phyloP scores from a whole-genome alignment of 1,140 invertebrate genomes.

The Mya arenaria region DNA sequence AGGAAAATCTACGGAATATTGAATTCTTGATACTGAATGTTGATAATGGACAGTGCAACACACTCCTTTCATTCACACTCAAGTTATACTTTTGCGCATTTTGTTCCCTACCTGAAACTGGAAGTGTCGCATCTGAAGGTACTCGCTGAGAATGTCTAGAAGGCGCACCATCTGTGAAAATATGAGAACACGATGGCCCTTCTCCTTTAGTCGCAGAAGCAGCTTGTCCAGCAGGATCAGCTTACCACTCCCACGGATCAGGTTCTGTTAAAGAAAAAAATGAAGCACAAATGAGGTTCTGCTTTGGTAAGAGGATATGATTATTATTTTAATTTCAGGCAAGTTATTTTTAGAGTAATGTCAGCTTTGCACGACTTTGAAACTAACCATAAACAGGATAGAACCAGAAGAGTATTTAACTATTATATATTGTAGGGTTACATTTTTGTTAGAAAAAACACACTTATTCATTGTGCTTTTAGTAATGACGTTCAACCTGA shows the following conservation, averaged over 20 bases:
- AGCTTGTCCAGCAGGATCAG: slow-evolving; percentile 93
- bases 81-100: neutral
- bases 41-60: neutral
- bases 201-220: slow-evolving; percentile 90
- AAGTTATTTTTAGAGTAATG: too few relatives aligned
- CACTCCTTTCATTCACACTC: neutral
- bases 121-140: slow-evolving; percentile 76
- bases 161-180: slow-evolving; percentile 99
- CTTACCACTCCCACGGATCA: slow-evolving; percentile 87
- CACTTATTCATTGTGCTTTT: too few relatives aligned
- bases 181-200: slow-evolving; percentile 96
- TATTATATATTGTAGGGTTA: too few relatives aligned
- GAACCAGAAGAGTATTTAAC: too few relatives aligned
- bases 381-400: too few relatives aligned
- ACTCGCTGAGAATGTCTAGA: slow-evolving; percentile 96
- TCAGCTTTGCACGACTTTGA: too few relatives aligned
- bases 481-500: too few relatives aligned
- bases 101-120: slow-evolving; percentile 81
- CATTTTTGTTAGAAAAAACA: too few relatives aligned
- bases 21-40: neutral
- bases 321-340: too few relatives aligned
- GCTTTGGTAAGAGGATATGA: too few relatives aligned
- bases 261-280: slow-evolving; percentile 64
- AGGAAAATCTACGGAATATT: neutral
- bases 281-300: too few relatives aligned